Conservation (phyloP, 2,113 vertebrate genomes). For the Atlantisia rogersi region DNA sequence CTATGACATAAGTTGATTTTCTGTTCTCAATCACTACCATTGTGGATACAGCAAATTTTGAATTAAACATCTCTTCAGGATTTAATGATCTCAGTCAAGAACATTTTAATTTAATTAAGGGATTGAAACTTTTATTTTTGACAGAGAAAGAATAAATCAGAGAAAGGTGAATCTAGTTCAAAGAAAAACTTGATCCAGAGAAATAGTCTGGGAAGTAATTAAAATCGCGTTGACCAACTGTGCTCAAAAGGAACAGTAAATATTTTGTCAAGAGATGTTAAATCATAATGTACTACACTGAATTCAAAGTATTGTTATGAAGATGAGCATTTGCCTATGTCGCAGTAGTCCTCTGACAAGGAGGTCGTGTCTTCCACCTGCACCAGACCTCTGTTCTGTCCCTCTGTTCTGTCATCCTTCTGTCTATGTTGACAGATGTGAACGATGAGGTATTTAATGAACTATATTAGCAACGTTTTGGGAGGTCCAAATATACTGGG, state of each 20-base stretch:
- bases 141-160: slow-evolving; percentile 51
- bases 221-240: background rate
- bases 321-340: background rate
- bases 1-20: slow-evolving; percentile 76
- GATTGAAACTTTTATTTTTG: slow-evolving; percentile 65
- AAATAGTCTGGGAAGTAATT: background rate
- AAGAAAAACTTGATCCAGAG: background rate
- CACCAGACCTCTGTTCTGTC: background rate
- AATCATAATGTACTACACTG: background rate
- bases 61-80: slow-evolving; percentile 75
- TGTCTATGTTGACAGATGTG: background rate
- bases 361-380: background rate
- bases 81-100: slow-evolving; percentile 75
- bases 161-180: background rate
- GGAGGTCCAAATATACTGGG: background rate
- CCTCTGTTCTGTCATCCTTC: background rate
- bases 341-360: background rate
- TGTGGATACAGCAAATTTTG: slow-evolving; percentile 70
- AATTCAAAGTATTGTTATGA: background rate
- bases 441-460: background rate
- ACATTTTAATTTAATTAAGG: slow-evolving; percentile 76
- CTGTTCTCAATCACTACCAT: slow-evolving; percentile 71
- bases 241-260: background rate
- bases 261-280: background rate
- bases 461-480: background rate